Base-by-base conservation (phyloP, 2,113 vertebrate species). In the Corythornis vintsioides region DNA sequence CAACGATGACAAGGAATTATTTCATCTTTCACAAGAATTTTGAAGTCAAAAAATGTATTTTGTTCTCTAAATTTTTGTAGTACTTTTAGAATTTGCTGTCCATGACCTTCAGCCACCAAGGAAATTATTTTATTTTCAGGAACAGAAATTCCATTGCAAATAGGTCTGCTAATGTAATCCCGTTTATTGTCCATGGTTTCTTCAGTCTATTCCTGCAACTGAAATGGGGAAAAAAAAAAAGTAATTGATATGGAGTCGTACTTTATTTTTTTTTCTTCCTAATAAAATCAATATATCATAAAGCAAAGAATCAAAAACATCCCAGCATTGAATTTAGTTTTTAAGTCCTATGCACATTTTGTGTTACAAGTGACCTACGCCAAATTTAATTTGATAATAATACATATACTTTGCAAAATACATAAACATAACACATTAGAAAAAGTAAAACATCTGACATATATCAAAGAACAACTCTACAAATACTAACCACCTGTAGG, bases 1-100 rank as follows among this genome's bases (percentile, higher is more conserved):
- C 99, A 99, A 80, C 99, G 98, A 94, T 99, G 99, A 88, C 99
- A 99, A 26, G 98, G 98, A 73, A 99, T 98, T 66, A 92, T 97
- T 93, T 98, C 98, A 63, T 98, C 98, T 96, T 98, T 98, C 82
- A 99, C 98, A 33, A 97, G 97, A 91, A 99, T 98, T 94, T 97
- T 98, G 95, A 99, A 99, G 96, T 99, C 99, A 96, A 99, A 99
- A 96, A 99, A 98, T 92, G 97, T 87, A 77, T 98, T 97, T 92
- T 97, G 98, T 89, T 99, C 98, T 96, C 99, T 98, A 95, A 99
- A 99, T 17, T 97, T 98, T 33, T 98, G 98, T 45, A 99, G 98
- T 74, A 99, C 96, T 40, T 94, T 96, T 95, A 99, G 96, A 78
- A 99, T 97, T 97, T 98, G 98, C 92, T 99, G 98, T 35, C 98